Base-by-base conservation (phyloP, 1,140 invertebrate species). In the Hyphantria cunea region DNA sequence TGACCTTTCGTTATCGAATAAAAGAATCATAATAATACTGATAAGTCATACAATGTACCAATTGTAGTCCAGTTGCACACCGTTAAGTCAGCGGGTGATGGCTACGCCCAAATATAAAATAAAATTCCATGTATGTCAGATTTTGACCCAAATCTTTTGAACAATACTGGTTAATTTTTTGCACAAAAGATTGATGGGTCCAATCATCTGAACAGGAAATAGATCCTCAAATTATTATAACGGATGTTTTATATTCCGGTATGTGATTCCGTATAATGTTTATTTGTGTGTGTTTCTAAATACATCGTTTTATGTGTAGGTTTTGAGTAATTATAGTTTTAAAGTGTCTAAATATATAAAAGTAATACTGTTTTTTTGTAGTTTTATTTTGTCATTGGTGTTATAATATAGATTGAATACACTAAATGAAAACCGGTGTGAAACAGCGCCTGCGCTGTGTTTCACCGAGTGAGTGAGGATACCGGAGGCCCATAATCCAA, bases 101-200 rank as follows among this genome's bases (percentile, higher is more conserved):
- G 25, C 11, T 42, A 71, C 42, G 64, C 64, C 68, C 64, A 52
- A 44, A 62, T 64, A 51, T 62, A 42, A 54, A 68, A 54, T 25
- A 1, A 3, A 25, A 25, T 25, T 25, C 17, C 17, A 5, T 58
- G 62, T 42, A 64, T 64, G 41, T 17, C 39, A 61, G 14, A 61
- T 61, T 66, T 49, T 59, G 58, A 54, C 65, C 61, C 45, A 59
- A 68, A 71, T 71, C 61, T 65, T 13, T 3, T 45, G 55, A 58
- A 58, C 55, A 58, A 58, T 58, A 58, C 55, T 31, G 55, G 45
- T 48, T 33, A 58, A 14, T 58, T 58, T 53, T 58, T 58, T 49
- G 44, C 54, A 37, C 17, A 25, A 25, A 25, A 25, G 17, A 25
- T 25, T 25, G 17, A 25, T 25, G 17, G 17, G 2, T 10, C n/a